A percentile compares a stretch with the other conserved stretches of the same genome.
phyloP scores from a whole-genome alignment of 2,888 invertebrate species.

The Steinernema hermaphroditum region DNA sequence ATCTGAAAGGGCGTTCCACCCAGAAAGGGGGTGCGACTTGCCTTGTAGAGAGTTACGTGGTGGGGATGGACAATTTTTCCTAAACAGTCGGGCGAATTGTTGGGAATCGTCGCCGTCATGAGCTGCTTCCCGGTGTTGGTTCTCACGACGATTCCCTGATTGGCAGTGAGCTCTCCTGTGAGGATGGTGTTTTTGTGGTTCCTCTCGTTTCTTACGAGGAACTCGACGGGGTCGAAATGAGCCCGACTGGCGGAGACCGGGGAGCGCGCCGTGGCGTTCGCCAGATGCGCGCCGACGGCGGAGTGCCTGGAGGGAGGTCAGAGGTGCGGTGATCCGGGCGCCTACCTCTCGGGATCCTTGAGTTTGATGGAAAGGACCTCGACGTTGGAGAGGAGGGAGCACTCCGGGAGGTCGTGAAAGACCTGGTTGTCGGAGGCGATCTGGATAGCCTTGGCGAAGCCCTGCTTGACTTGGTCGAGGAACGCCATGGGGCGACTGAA shows the following conservation, averaged over 20 bases:
- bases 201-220: conserved; percentile 45
- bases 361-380: conserved; percentile 46
- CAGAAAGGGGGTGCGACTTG: conserved; percentile 3
- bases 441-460: conserved; percentile 49
- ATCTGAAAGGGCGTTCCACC: background rate
- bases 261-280: background rate
- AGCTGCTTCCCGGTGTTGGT: conserved; percentile 42
- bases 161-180: conserved; percentile 39
- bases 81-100: conserved; percentile 39
- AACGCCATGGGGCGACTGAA: conserved; percentile 22
- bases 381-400: conserved; percentile 39
- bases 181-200: conserved; percentile 43
- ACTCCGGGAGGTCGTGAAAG: conserved; percentile 50
- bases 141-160: conserved; percentile 40
- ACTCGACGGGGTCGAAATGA: conserved; percentile 39
- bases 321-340: background rate
- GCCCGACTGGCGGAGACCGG: background rate
- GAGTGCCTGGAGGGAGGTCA: background rate
- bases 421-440: conserved; percentile 45
- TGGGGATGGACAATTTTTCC: conserved; percentile 49
- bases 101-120: conserved; percentile 45
- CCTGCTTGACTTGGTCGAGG: conserved; percentile 43
- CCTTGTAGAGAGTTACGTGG: conserved; percentile 47
- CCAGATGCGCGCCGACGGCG: conserved; percentile 4
- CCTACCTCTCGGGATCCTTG: conserved; percentile 42